Percentiles rank a stretch among this genome's conserved stretches.
phyloP scores from a whole-genome alignment of 2,113 vertebrate genomes.

The Girardinichthys multiradiatus region DNA sequence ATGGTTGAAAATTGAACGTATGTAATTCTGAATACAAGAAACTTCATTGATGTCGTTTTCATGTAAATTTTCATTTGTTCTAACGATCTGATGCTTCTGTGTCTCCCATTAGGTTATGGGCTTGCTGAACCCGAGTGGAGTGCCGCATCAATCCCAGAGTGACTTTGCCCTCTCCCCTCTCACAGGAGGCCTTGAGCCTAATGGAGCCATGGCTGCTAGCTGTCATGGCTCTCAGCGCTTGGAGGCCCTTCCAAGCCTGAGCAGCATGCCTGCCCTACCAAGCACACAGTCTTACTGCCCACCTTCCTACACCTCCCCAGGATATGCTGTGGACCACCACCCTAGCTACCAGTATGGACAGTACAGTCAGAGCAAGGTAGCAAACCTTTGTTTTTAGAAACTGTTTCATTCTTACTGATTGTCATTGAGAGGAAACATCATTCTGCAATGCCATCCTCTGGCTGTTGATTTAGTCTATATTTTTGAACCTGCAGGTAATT shows the following conservation, averaged over 20 bases:
- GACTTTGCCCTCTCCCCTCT: constrained; percentile 96
- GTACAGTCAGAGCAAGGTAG: constrained; percentile 96
- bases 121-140: constrained; percentile 93
- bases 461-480: constrained; percentile 31
- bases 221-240: constrained; percentile 92
- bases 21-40: too few species aligned
- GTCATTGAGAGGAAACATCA: constrained; percentile 17
- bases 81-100: constrained; percentile 4
- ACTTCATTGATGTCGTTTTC: neutral
- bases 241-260: constrained; percentile 89
- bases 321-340: constrained; percentile 95
- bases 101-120: constrained; percentile 91
- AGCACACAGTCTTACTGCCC: constrained; percentile 97
- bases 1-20: too few species aligned
- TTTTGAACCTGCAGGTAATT: constrained; percentile 60
- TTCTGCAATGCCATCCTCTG: constrained; percentile 11
- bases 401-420: constrained; percentile 14
- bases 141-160: constrained; percentile 95
- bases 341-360: constrained; percentile 97
- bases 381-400: neutral
- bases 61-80: neutral
- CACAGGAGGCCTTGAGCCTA: constrained; percentile 93
- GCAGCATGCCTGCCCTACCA: constrained; percentile 85
- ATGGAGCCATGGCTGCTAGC: constrained; percentile 92
- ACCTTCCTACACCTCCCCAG: constrained; percentile 91